Base-by-base conservation (phyloP, 2,113 vertebrate genomes). In the Pterocles gutturalis region DNA sequence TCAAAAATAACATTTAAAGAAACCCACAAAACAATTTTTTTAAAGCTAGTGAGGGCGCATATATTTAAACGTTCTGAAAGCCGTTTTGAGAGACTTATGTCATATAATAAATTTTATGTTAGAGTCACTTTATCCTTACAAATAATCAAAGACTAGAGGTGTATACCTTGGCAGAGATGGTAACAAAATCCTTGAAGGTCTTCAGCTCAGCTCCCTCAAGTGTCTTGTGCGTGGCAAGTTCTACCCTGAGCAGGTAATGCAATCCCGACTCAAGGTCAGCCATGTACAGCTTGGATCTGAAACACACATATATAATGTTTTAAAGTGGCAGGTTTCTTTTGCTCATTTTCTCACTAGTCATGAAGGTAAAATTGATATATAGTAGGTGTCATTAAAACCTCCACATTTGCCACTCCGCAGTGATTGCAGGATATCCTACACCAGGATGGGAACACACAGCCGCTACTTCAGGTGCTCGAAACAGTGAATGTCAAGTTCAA, bases 241-340 rank as follows among this genome's bases (percentile, higher is more conserved):
- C 99, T 9, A 99, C 98, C 14, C 99, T 96, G 85, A 99, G 98
- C 83, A 99, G 97, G 94, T 99, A 99, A 97, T 99, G 99, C 67
- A 99, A 98, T 9, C 98, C 99, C 0, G 99, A 99, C 92, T 99
- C 99, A 97, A 99, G 98, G 93, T 99, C 99, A 2, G 98, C 99
- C 26, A 97, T 97, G 97, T 99, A 99, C 60, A 99, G 98, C 93
- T 96, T 98, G 3, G 98, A 98, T 94, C 99, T 99, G 90, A 4
- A 97, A 71, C 41, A 79, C 11, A 94, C 51, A 60, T 33, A 87
- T 17, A 66, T 54, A 75, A 78, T 5, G 53, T 79, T 13, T 49
- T 29, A 15, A 78, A 60, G 41, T 79, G 86, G 87, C 87, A 92
- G 94, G 45, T 43, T 69, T 64, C 72, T 81, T 94, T 81, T 2